Conservation (phyloP, 1,140 invertebrate genomes). For the Patella vulgata region DNA sequence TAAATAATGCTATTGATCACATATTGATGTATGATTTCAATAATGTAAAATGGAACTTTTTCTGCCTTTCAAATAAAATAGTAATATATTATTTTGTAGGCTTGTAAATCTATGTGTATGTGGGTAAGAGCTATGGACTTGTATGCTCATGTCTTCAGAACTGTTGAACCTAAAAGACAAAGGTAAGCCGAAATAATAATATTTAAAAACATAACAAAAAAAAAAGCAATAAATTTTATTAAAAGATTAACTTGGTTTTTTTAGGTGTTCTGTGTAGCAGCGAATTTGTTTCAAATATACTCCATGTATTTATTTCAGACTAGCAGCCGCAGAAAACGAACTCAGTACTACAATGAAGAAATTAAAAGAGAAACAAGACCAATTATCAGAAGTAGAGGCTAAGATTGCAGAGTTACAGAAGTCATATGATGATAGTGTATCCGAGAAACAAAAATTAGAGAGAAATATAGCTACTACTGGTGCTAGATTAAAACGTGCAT, state of each 20-base stretch:
- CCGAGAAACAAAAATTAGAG: conserved; percentile 73
- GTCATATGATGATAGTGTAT: conserved; percentile 68
- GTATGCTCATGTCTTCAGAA: conserved; percentile 62
- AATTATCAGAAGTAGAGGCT: conserved; percentile 64
- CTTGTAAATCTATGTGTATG: conserved; percentile 66
- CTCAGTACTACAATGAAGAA: conserved; percentile 62
- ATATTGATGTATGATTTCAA: too few species aligned
- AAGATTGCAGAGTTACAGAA: conserved; percentile 67
- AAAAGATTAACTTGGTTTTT: too few species aligned
- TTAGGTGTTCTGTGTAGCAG: too few species aligned
- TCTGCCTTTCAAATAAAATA: too few species aligned
- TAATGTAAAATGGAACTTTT: too few species aligned
- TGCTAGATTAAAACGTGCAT: conserved; percentile 80
- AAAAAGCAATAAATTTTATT: too few species aligned
- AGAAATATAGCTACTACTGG: conserved; percentile 79
- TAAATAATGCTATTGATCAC: too few species aligned
- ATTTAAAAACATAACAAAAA: too few species aligned
- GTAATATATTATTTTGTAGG: conserved; percentile 53
- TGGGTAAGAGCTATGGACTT: conserved; percentile 68
- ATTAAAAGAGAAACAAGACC: conserved; percentile 64
- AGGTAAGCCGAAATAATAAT: too few species aligned
- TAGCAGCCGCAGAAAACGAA: conserved; percentile 70
- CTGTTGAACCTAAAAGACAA: conserved; percentile 77
- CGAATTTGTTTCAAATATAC: too few species aligned
- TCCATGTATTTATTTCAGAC: too few species aligned